A percentile compares a stretch with the other conserved stretches of the same genome.
These are phyloP conservation scores for Gymnothorax javanicus DNA, from an alignment of 2,797 vertebrate genomes.

Conservation along the genomic window DNA sequence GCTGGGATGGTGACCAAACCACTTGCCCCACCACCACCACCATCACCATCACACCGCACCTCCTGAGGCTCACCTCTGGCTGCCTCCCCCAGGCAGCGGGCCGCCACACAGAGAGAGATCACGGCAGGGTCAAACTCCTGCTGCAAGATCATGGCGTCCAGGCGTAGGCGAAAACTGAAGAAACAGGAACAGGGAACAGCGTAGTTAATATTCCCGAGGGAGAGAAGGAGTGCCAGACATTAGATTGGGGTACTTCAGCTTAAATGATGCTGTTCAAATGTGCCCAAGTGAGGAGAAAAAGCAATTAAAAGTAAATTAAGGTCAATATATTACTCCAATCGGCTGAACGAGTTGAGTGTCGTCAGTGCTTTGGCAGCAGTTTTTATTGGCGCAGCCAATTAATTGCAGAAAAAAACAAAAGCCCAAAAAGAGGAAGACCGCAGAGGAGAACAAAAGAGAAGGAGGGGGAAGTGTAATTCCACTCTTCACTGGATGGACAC, in stretches of 20 bases:
- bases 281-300: constrained; percentile 7
- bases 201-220: constrained; percentile 4
- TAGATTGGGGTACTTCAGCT: constrained; percentile 17
- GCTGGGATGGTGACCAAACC: background rate
- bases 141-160: constrained; percentile 81
- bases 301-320: constrained; percentile 25
- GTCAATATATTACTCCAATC: constrained; percentile 3
- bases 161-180: constrained; percentile 74
- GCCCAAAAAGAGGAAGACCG: constrained; percentile 12
- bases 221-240: background rate
- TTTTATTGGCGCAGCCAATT: constrained; percentile 1
- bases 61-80: constrained; percentile 73
- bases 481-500: background rate
- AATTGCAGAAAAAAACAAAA: constrained; percentile 8
- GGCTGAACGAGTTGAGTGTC: background rate
- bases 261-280: background rate
- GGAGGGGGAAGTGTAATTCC: background rate
- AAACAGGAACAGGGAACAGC: constrained; percentile 25
- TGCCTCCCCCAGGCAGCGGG: constrained; percentile 80
- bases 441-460: background rate
- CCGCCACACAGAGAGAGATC: constrained; percentile 81
- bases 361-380: background rate
- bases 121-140: constrained; percentile 82
- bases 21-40: background rate
- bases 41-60: background rate